phyloP scores from a whole-genome alignment of 2,888 invertebrate genomes.

The Conistra vaccinii region DNA sequence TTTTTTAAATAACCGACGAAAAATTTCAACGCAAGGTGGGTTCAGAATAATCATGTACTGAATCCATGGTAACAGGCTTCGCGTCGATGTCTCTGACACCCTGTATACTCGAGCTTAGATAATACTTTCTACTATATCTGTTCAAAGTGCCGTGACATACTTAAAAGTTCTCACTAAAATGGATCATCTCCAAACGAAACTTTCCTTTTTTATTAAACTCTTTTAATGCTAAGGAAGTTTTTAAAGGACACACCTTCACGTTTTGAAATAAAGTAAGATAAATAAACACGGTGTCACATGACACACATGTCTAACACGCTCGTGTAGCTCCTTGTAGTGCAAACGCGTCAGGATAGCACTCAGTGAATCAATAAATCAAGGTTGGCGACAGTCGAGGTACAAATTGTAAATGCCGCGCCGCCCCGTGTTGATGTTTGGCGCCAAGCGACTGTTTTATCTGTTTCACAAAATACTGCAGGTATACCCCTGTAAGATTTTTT shows the following conservation, averaged over 20 bases:
- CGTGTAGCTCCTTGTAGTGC: constrained; percentile 15
- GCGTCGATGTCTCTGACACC: no score
- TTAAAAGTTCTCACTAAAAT: constrained; percentile 15
- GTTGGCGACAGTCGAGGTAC: constrained; percentile 62
- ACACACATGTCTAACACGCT: constrained; percentile 14
- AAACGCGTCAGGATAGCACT: constrained; percentile 29
- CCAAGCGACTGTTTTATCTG: neutral
- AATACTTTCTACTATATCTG: neutral
- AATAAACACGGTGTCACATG: constrained; percentile 15
- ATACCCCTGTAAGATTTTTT: neutral
- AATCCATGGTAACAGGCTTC: no score
- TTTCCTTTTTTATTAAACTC: constrained; percentile 4
- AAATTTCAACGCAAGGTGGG: no score
- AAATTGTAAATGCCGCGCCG: constrained; percentile 76
- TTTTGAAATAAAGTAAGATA: neutral
- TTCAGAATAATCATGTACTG: no score
- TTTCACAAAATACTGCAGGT: constrained; percentile 37
- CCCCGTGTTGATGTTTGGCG: constrained; percentile 54
- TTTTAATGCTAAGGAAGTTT: constrained; percentile 1
- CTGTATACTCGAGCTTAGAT: neutral
- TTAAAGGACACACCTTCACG: neutral
- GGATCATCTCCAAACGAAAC: neutral
- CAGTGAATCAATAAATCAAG: constrained; percentile 52
- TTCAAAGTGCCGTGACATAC: neutral
- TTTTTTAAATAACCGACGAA: no score